Conservation (phyloP, 2,888 invertebrate genomes). For the Meganola albula region DNA sequence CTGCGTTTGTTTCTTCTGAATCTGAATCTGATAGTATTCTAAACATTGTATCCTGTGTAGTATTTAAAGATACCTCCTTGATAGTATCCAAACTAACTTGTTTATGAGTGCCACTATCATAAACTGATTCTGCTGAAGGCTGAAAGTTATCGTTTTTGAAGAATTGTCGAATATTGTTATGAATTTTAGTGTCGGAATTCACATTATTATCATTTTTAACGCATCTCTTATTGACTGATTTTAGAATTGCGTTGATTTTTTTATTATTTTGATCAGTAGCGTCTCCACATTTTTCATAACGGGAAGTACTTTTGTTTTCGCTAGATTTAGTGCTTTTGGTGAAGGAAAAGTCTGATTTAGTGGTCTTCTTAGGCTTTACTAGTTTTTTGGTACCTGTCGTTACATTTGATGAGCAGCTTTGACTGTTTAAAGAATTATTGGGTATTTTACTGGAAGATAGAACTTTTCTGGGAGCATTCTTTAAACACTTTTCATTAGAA, state of each 20-base stretch:
- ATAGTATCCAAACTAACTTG: slow-evolving; percentile 50
- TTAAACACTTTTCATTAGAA: no score
- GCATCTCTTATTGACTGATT: slow-evolving; percentile 13
- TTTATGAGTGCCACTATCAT: slow-evolving; percentile 29
- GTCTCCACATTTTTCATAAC: neutral
- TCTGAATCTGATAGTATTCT: slow-evolving; percentile 36
- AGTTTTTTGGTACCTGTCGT: neutral
- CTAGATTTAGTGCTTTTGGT: slow-evolving; percentile 9
- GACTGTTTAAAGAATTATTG: slow-evolving; percentile 32
- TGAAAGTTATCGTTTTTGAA: slow-evolving; percentile 59
- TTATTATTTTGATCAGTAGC: slow-evolving; percentile 18
- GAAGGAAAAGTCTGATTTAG: slow-evolving; percentile 48
- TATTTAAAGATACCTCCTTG: slow-evolving; percentile 43
- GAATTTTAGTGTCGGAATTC: slow-evolving; percentile 11
- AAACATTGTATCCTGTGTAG: slow-evolving; percentile 29
- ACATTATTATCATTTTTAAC: slow-evolving; percentile 24
- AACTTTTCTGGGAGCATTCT: slow-evolving; percentile 37
- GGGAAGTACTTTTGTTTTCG: neutral
- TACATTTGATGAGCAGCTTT: slow-evolving; percentile 35
- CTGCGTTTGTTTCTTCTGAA: slow-evolving; percentile 36
- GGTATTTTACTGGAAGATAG: no score
- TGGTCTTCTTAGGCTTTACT: slow-evolving; percentile 40
- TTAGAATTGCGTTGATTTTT: slow-evolving; percentile 14
- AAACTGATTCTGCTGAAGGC: slow-evolving; percentile 40
- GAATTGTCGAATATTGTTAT: slow-evolving; percentile 42